Conservation (phyloP, 2,113 vertebrate species). For the Calidris pugnax region DNA sequence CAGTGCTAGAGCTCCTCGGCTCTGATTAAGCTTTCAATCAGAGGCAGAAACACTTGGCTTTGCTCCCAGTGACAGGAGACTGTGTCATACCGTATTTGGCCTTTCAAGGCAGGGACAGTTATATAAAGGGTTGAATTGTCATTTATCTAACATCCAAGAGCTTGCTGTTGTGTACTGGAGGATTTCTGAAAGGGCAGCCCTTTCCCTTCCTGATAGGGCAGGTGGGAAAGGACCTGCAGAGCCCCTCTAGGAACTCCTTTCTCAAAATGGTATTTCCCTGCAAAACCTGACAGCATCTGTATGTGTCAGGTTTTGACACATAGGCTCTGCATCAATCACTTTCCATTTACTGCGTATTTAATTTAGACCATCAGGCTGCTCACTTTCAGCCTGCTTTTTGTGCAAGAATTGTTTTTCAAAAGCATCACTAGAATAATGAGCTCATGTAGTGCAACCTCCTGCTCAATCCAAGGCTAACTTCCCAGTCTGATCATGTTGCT, state of each 20-base stretch:
- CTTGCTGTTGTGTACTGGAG: neutral
- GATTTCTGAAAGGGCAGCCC: neutral
- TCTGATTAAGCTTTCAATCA: neutral
- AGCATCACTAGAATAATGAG: neutral
- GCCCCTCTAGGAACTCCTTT: neutral
- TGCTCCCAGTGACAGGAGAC: neutral
- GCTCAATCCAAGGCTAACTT: neutral
- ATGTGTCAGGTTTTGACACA: neutral
- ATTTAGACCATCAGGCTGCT: neutral
- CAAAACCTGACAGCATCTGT: neutral
- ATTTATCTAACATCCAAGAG: neutral
- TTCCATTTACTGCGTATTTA: neutral
- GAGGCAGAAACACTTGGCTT: neutral
- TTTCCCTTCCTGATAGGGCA: neutral
- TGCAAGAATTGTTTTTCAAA: neutral
- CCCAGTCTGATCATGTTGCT: too few species aligned
- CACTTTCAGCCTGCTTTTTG: neutral
- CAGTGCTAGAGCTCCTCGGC: neutral
- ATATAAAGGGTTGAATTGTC: slow-evolving; percentile 9
- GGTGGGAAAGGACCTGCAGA: neutral
- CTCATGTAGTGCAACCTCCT: neutral
- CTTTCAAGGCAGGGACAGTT: neutral
- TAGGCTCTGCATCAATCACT: neutral
- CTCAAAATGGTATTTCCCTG: neutral
- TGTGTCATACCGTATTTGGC: neutral